Conservation (phyloP, 2,113 vertebrate genomes). For the Orycteropus afer region DNA sequence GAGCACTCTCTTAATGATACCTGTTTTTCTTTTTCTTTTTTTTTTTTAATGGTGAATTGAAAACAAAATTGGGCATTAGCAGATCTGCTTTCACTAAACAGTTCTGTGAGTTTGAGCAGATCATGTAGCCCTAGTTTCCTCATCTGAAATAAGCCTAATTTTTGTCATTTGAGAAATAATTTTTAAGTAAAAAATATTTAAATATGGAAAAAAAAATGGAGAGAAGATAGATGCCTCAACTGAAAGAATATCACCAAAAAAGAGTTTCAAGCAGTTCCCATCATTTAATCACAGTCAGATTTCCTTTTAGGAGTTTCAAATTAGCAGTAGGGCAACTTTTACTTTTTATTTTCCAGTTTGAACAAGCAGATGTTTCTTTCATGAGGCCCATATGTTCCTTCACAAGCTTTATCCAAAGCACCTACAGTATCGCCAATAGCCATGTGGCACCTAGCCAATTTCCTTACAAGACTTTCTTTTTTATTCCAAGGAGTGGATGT, state of each 20-base stretch:
- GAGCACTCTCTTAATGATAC: background rate
- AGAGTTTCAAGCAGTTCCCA: background rate
- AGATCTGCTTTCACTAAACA: background rate
- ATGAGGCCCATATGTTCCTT: slow-evolving; percentile 62
- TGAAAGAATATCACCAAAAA: background rate
- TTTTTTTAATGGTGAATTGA: background rate
- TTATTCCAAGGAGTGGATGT: slow-evolving; percentile 38
- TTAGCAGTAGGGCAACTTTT: slow-evolving; percentile 57
- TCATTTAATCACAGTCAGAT: slow-evolving; percentile 56
- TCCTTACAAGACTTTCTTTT: slow-evolving; percentile 20
- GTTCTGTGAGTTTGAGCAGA: background rate
- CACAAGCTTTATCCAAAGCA: slow-evolving; percentile 43
- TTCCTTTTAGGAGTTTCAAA: slow-evolving; percentile 48
- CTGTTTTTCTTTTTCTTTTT: too few species aligned
- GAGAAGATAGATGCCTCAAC: background rate
- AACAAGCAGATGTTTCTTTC: slow-evolving; percentile 72
- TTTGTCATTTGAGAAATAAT: background rate
- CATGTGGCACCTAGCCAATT: background rate
- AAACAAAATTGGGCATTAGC: background rate
- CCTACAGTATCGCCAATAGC: slow-evolving; percentile 33
- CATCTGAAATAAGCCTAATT: background rate
- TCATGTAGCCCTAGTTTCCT: background rate
- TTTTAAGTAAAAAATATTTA: background rate
- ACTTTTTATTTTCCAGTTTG: slow-evolving; percentile 61
- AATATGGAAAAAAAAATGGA: background rate